These are phyloP conservation scores for Tetrao urogallus DNA, from an alignment of 2,113 vertebrate species.

Conservation along the genomic window DNA sequence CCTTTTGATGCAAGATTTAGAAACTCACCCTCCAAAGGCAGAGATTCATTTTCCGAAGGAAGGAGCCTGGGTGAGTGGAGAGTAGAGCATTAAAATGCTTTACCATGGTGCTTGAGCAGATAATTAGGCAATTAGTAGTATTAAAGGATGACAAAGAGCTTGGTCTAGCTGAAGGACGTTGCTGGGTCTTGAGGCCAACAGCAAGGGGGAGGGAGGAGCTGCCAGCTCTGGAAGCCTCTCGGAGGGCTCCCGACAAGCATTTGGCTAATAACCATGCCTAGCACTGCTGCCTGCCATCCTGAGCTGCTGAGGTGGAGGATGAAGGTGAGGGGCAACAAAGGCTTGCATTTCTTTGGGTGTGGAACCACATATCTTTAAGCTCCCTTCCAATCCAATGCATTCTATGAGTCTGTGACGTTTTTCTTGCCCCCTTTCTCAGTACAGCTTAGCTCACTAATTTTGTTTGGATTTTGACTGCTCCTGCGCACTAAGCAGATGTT, in stretches of 20 bases:
- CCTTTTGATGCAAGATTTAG: background rate
- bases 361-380: background rate
- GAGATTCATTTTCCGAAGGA: background rate
- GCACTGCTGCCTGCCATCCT: background rate
- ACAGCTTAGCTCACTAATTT: background rate
- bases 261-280: background rate
- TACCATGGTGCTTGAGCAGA: background rate
- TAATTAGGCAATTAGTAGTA: constrained; percentile 25
- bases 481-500: background rate
- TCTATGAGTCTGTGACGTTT: background rate
- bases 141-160: constrained; percentile 3
- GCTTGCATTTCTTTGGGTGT: background rate
- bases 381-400: background rate
- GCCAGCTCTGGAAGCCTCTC: background rate
- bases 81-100: constrained; percentile 1
- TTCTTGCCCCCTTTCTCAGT: background rate
- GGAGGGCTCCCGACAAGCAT: background rate
- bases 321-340: background rate
- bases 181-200: background rate
- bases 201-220: background rate
- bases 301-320: background rate
- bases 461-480: constrained; percentile 4
- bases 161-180: background rate
- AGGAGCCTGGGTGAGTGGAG: background rate
- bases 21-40: background rate